Evolutionary conservation across 2,888 invertebrate genomes (phyloP), one percentile per base, ranked within the genome.

Genomic region (Dicyrtomina minuta): DNA sequence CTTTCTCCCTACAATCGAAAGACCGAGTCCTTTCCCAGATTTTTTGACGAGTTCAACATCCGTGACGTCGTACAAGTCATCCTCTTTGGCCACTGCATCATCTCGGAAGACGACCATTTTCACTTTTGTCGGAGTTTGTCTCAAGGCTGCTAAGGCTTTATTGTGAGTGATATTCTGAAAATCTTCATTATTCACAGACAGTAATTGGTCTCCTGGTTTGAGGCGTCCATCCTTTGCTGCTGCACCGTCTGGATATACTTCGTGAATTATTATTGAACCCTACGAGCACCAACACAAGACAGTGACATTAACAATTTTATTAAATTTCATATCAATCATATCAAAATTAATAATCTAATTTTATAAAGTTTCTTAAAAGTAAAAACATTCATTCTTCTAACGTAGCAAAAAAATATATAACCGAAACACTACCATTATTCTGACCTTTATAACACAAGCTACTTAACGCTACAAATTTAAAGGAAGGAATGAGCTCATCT

Each of bases 231-330:
- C 98, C 80, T 91, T 90, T 0, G 90, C 92, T 13, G 94, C 90
- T 1, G 90, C 92, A 0, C 97, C 96, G 78, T 91, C 92, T 10
- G 92, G 89, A 82, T 93, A 96, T 22, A 99, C 88, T 82, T 98
- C 97, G 78, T 96, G 89, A 75, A 98, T 88, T 73, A 96, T 89
- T 71, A 95, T 92, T 53, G 92, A 91, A 73, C 92, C 92, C 94
- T 96, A 82, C n/a, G n/a, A n/a, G n/a, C n/a, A n/a, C n/a, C n/a
- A n/a, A n/a, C n/a, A n/a, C n/a, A n/a, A n/a, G n/a, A n/a, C n/a
- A n/a, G n/a, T n/a, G n/a, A n/a, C n/a, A n/a, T n/a, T n/a, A 8
- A 56, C 12, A 56, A 26, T n/a, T n/a, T n/a, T n/a, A n/a, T n/a
- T n/a, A n/a, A n/a, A n/a, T n/a, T n/a, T n/a, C n/a, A n/a, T n/a